Conservation (phyloP, 2,797 vertebrate species). For the Leptodactylus fallax region DNA sequence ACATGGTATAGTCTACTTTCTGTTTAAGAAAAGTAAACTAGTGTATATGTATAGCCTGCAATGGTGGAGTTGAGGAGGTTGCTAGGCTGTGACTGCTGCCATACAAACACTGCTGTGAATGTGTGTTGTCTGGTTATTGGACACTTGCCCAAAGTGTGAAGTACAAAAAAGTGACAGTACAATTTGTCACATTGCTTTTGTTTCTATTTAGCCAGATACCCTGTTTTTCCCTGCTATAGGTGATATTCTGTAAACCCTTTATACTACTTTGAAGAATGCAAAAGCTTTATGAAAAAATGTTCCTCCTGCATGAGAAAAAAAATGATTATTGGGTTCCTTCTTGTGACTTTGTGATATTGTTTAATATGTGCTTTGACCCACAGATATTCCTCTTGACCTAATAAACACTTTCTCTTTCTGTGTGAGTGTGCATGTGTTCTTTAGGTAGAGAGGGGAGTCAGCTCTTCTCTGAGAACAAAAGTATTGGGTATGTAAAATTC, state of each 20-base stretch:
- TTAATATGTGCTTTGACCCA: no score
- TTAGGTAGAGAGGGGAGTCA: no score
- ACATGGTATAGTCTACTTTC: not conserved
- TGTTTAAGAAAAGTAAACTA: not conserved
- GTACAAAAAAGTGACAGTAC: conserved; percentile 27
- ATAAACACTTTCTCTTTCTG: no score
- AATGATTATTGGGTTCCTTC: no score
- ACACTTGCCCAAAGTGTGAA: conserved; percentile 52
- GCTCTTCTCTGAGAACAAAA: no score
- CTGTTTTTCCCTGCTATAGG: not conserved
- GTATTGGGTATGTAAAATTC: no score
- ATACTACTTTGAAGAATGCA: not conserved
- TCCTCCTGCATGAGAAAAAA: not conserved
- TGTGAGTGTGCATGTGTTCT: no score
- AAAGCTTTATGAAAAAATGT: no score
- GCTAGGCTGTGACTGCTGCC: conserved; percentile 27
- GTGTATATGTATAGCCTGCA: not conserved
- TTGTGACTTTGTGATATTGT: no score
- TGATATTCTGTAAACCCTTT: not conserved
- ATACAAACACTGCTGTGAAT: conserved; percentile 42
- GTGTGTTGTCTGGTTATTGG: conserved; percentile 22
- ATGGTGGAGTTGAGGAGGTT: conserved; percentile 14
- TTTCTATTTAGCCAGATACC: not conserved
- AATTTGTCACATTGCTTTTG: conserved; percentile 11
- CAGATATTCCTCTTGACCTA: no score